Evolutionary conservation across 2,888 invertebrate genomes (phyloP).

Genomic region (Eledona agricola): DNA sequence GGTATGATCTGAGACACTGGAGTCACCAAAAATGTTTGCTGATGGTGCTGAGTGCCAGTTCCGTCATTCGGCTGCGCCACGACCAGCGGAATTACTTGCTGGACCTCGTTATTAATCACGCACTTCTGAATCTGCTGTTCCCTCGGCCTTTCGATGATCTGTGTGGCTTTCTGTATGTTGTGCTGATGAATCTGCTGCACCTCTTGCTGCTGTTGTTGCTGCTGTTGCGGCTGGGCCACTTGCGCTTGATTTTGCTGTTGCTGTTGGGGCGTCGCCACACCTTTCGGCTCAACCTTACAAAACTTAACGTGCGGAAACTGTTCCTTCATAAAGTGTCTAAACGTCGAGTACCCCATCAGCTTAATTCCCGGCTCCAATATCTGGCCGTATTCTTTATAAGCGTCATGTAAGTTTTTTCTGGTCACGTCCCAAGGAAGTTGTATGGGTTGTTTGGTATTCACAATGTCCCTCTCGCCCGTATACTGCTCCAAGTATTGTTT

Average conservation of each 20-base stretch:
- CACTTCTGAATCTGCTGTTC: conserved; percentile 63
- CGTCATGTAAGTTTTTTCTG: conserved; percentile 77
- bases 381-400: conserved; percentile 78
- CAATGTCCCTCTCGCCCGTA: conserved; percentile 65
- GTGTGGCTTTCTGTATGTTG: conserved; percentile 57
- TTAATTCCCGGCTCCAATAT: conserved; percentile 75
- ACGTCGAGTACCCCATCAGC: conserved; percentile 82
- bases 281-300: conserved; percentile 69
- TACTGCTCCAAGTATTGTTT: conserved; percentile 77
- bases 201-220: conserved; percentile 63
- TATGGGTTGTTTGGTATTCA: conserved; percentile 65
- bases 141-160: conserved; percentile 25
- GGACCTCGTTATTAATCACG: conserved; percentile 66
- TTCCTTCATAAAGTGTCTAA: conserved; percentile 82
- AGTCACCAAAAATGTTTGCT: conserved; percentile 72
- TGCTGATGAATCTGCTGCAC: conserved; percentile 63
- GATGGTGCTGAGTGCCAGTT: conserved; percentile 63
- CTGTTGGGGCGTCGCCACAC: conserved; percentile 59
- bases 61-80: conserved; percentile 64
- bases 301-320: conserved; percentile 83
- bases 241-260: conserved; percentile 60
- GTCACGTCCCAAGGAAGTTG: conserved; percentile 68
- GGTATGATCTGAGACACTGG: conserved; percentile 72
- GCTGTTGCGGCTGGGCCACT: conserved; percentile 62
- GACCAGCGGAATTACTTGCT: conserved; percentile 72